Percentiles rank a stretch among this genome's conserved stretches.
These are phyloP conservation scores for Allobates femoralis DNA, from an alignment of 2,797 vertebrate genomes.

Conservation along the genomic window DNA sequence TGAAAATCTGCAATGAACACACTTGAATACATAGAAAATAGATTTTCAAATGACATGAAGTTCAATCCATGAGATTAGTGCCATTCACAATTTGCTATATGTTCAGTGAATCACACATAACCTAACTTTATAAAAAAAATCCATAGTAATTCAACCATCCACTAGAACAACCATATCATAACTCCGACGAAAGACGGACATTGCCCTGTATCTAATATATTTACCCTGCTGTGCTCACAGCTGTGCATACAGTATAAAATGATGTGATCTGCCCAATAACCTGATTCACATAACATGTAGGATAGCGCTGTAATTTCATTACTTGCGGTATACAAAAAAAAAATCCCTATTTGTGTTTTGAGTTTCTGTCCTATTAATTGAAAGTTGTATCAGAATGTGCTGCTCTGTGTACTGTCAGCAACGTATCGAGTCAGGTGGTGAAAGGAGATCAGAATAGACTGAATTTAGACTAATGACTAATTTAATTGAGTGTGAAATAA, in stretches of 20 bases:
- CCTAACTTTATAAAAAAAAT: neutral
- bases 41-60: no score
- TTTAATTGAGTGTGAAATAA: neutral
- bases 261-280: conserved; percentile 16
- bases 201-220: neutral
- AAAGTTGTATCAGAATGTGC: neutral
- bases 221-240: neutral
- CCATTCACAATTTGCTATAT: neutral
- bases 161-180: neutral
- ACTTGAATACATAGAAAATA: no score
- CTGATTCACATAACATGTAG: conserved; percentile 22
- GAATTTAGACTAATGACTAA: neutral
- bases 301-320: conserved; percentile 21
- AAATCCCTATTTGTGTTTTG: conserved; percentile 15
- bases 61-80: neutral
- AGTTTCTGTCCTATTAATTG: neutral
- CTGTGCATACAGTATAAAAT: neutral
- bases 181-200: neutral
- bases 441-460: neutral
- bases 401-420: neutral
- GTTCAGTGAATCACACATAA: neutral
- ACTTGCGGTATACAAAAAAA: conserved; percentile 17
- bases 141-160: neutral
- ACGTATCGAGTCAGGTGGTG: no score
- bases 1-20: no score